phyloP scores from a whole-genome alignment of 1,140 invertebrate species.

The Drosophila pseudoobscura region DNA sequence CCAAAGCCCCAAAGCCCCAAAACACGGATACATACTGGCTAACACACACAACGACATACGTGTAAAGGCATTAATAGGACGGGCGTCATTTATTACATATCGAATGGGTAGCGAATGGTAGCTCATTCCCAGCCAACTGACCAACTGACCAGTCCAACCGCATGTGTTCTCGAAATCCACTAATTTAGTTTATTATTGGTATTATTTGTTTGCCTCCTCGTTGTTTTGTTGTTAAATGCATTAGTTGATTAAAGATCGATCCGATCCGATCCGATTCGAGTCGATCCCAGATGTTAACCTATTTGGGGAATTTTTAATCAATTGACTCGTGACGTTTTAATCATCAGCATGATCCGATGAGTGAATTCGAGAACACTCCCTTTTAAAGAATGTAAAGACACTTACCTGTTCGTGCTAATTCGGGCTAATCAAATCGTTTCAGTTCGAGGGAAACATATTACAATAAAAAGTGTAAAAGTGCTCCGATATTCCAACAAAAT shows the following conservation, averaged over 20 bases:
- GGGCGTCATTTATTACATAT: slow-evolving; percentile 62
- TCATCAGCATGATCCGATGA: no score
- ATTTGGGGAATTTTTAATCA: not conserved
- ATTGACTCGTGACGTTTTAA: no score
- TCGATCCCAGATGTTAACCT: slow-evolving; percentile 16
- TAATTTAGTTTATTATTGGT: slow-evolving; percentile 49
- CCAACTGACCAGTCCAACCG: slow-evolving; percentile 35
- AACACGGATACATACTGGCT: slow-evolving; percentile 14
- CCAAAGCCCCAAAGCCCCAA: slow-evolving; percentile 30
- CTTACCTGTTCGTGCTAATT: no score
- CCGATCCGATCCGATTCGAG: not conserved
- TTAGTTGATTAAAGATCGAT: slow-evolving; percentile 46
- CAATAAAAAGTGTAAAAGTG: no score
- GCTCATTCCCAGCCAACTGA: slow-evolving; percentile 37
- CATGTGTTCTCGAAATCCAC: slow-evolving; percentile 49
- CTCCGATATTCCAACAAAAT: no score
- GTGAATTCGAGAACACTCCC: no score
- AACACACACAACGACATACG: slow-evolving; percentile 1
- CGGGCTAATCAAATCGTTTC: no score
- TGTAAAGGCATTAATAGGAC: slow-evolving; percentile 43
- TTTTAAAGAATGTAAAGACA: no score
- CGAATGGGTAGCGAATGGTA: slow-evolving; percentile 25
- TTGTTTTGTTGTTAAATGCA: slow-evolving; percentile 19
- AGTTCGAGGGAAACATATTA: no score
- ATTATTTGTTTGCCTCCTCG: slow-evolving; percentile 24